A percentile compares a stretch with the other conserved stretches of the same genome.
phyloP scores from a whole-genome alignment of 2,888 invertebrate species.

The Aphrophora alni region DNA sequence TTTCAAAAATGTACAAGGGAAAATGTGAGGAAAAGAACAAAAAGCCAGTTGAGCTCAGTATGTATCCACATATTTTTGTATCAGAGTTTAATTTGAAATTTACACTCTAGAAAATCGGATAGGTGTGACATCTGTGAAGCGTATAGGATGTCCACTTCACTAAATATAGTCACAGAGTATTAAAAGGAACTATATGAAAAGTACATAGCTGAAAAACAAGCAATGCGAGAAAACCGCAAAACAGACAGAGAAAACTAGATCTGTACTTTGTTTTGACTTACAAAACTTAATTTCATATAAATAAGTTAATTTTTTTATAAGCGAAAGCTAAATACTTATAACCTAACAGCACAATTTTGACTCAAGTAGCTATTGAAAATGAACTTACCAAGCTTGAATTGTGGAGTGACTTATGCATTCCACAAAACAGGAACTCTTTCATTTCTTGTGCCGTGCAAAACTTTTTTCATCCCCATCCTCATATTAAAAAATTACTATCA shows the following conservation, averaged over 20 bases:
- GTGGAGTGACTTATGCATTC: too few relatives aligned
- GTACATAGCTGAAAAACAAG: neutral
- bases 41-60: neutral
- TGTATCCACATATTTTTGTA: neutral
- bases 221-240: neutral
- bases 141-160: neutral
- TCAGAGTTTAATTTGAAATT: neutral
- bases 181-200: neutral
- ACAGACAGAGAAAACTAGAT: neutral
- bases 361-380: neutral
- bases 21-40: neutral
- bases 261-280: neutral
- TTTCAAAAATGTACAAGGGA: neutral
- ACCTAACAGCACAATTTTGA: conserved; percentile 20
- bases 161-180: neutral
- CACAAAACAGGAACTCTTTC: too few relatives aligned
- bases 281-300: neutral
- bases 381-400: neutral
- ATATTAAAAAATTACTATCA: too few relatives aligned
- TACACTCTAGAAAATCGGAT: neutral
- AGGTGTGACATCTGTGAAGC: neutral
- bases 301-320: conserved; percentile 3
- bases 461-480: too few relatives aligned
- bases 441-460: too few relatives aligned
- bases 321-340: neutral